Evolutionary conservation across 2,113 vertebrate species (phyloP).

Genomic region (Recurvirostra avosetta): DNA sequence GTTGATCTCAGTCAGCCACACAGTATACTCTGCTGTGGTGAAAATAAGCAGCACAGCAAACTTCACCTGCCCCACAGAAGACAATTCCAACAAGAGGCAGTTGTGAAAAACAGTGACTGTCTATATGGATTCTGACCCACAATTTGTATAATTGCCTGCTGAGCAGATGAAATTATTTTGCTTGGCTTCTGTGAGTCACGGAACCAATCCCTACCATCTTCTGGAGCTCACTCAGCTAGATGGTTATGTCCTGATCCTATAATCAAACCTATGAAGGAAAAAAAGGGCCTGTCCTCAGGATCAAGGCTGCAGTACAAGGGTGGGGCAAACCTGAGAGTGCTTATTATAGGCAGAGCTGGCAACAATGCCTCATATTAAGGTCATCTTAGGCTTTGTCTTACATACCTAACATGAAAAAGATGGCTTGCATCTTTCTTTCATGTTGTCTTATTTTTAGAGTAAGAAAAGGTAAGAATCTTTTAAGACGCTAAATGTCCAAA

Average conservation of each 20-base stretch:
- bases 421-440: not conserved
- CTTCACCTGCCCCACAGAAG: not conserved
- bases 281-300: not conserved
- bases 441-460: not conserved
- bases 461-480: not conserved
- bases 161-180: not conserved
- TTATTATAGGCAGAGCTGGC: constrained; percentile 37
- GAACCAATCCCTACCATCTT: not conserved
- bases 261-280: constrained; percentile 8
- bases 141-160: constrained; percentile 25
- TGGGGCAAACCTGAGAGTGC: not conserved
- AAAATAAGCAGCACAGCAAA: not conserved
- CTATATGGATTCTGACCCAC: not conserved
- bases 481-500: not conserved
- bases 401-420: not conserved
- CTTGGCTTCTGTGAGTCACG: constrained; percentile 3
- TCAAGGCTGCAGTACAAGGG: constrained; percentile 11
- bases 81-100: not conserved
- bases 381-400: not conserved
- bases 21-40: not conserved
- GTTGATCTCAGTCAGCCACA: not conserved
- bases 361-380: not conserved
- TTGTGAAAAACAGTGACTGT: not conserved
- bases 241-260: constrained; percentile 14
- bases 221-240: not conserved